These are phyloP conservation scores for Leistus spinibarbis DNA, from an alignment of 2,888 invertebrate genomes.

Conservation along the genomic window DNA sequence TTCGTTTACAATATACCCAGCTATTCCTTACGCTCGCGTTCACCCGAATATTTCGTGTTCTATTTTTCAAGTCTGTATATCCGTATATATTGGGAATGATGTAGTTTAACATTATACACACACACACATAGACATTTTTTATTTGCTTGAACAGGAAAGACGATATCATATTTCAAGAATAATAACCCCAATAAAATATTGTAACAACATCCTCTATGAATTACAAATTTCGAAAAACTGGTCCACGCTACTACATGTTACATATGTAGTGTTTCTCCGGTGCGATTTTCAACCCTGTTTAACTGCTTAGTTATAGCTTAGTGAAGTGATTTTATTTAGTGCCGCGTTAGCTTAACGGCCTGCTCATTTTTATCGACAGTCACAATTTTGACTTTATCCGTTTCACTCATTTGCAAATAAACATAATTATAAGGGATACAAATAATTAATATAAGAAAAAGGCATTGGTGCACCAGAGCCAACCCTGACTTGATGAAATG, in stretches of 20 bases:
- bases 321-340: slow-evolving; percentile 17
- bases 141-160: slow-evolving; percentile 20
- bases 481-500: neutral
- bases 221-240: slow-evolving; percentile 36
- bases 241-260: neutral
- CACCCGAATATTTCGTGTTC: slow-evolving; percentile 15
- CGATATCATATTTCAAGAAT: slow-evolving; percentile 39
- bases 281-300: slow-evolving; percentile 15
- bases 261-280: neutral
- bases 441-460: too few species aligned
- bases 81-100: neutral
- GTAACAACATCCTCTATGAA: slow-evolving; percentile 39
- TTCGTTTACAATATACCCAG: neutral
- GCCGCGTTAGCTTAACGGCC: slow-evolving; percentile 13
- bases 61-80: slow-evolving; percentile 14
- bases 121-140: slow-evolving; percentile 16
- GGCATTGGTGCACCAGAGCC: neutral
- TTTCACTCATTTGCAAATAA: too few species aligned
- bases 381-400: neutral
- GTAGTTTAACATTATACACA: neutral
- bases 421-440: too few species aligned
- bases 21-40: slow-evolving; percentile 18
- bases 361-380: neutral
- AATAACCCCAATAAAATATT: slow-evolving; percentile 39
- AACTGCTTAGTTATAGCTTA: neutral